Evolutionary conservation across 2,113 vertebrate species (phyloP), one percentile per base, ranked within the genome.

Genomic region (Eptesicus fuscus): DNA sequence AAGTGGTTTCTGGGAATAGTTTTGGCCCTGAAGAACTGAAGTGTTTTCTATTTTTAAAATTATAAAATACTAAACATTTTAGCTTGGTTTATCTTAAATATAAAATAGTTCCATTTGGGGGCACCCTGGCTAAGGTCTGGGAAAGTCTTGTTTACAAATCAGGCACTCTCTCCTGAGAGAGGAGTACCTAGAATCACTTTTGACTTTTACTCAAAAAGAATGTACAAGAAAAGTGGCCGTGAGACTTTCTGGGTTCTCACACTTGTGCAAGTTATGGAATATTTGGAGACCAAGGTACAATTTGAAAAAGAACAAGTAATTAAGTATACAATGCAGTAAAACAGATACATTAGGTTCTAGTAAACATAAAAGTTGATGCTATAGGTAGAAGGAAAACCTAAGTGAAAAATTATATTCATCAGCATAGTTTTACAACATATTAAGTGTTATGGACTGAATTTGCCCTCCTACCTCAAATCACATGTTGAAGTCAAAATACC

Each of bases 151-250:
- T 74, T 90, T 83, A 47, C 22, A 51, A 90, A 42, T 63, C 14
- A 61, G 13, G 1, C n/a, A 59, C 28, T 65, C 5, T 90, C 20
- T 1, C 7, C 32, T 59, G 70, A 93, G 70, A 88, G 18, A 91
- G 18, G 7, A 44, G 11, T 51, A 65, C 18, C 56, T 59, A 42
- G 0, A 73, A 23, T 12, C 4, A n/a, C 22, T 61, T 80, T 49
- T 61, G 14, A 3, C 32, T 90, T 87, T 65, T 95, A 42, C 42
- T 92, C 47, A 82, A 93, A 89, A 90, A 84, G 11, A 74, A 92
- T 91, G 88, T 67, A 44, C 0, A 88, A 35, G 49, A 69, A 56
- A 42, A n/a, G 16, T 17, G 13, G 1, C 3, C n/a, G 11, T 73
- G 53, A 84, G 42, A 80, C 13, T 49, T 74, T 47, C 13, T 35